Evolutionary conservation across 2,113 vertebrate species (phyloP).

Genomic region (Sebastes fasciatus): DNA sequence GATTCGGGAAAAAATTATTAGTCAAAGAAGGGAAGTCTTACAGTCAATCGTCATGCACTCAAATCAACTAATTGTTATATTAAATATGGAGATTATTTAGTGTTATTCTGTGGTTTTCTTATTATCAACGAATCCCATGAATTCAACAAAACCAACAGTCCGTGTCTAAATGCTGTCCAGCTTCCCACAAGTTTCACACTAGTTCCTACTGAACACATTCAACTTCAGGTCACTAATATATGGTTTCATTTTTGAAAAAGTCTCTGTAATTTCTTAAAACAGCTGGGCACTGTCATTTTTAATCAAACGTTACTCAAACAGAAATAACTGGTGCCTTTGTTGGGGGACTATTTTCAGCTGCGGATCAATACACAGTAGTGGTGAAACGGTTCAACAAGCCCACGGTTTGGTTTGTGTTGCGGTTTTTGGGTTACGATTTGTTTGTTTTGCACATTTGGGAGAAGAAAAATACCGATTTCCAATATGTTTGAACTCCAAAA

Average conservation of each 20-base stretch:
- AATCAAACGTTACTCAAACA: background rate
- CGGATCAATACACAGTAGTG: no score
- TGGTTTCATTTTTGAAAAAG: background rate
- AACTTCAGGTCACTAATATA: background rate
- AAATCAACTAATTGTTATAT: background rate
- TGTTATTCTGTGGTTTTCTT: background rate
- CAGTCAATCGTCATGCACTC: background rate
- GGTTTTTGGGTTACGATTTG: no score
- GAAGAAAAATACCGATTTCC: no score
- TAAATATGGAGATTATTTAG: background rate
- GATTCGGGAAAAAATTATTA: background rate
- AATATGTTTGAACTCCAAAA: no score
- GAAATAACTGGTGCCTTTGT: background rate
- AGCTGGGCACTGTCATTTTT: no score
- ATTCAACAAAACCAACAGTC: constrained; percentile 4
- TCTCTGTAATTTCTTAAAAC: no score
- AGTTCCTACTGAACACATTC: background rate
- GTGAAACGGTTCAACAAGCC: no score
- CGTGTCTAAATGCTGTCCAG: background rate
- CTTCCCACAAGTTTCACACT: background rate
- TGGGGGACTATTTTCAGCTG: background rate
- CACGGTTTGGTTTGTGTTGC: no score
- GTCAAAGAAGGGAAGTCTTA: background rate
- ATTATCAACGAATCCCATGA: background rate
- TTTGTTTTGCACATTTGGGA: no score